Evolutionary conservation across 2,888 invertebrate genomes (phyloP).

Genomic region (Drosophila mimica): DNA sequence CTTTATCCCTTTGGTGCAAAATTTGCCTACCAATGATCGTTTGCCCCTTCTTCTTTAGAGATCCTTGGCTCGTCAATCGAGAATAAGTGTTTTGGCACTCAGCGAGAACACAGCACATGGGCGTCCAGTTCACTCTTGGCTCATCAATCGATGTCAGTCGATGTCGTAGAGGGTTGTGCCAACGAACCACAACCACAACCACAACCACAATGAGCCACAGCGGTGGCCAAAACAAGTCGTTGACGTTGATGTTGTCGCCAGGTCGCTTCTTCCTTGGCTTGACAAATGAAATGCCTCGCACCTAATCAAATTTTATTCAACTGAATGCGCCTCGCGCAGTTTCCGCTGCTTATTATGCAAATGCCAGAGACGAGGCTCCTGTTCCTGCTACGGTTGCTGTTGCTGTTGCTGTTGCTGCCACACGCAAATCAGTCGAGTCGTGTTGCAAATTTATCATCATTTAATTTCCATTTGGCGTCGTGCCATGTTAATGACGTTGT

Average conservation of each 20-base stretch:
- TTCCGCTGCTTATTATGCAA: constrained; percentile 72
- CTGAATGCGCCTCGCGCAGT: constrained; percentile 69
- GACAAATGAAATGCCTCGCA: constrained; percentile 73
- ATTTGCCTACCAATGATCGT: constrained; percentile 37
- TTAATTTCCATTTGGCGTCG: constrained; percentile 79
- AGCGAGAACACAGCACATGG: constrained; percentile 25
- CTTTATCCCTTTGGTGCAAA: constrained; percentile 8
- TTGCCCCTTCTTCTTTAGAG: constrained; percentile 15
- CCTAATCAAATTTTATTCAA: constrained; percentile 76
- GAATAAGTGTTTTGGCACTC: constrained; percentile 63
- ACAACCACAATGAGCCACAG: constrained; percentile 37
- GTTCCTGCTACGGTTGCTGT: constrained; percentile 15
- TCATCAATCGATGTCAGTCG: constrained; percentile 69
- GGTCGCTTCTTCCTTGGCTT: constrained; percentile 49
- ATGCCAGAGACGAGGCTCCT: constrained; percentile 51
- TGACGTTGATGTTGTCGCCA: constrained; percentile 38
- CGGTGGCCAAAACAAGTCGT: constrained; percentile 40
- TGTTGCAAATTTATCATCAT: constrained; percentile 79
- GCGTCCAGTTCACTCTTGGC: constrained; percentile 50
- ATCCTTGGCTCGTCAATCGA: constrained; percentile 30
- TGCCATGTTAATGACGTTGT: constrained; percentile 80
- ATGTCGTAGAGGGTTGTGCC: constrained; percentile 45
- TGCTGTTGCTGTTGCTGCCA: constrained; percentile 22
- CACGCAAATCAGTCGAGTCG: constrained; percentile 58
- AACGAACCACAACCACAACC: constrained; percentile 32